Evolutionary conservation across 2,888 invertebrate species (phyloP), one percentile per base, ranked within the genome.

Genomic region (Calliphora vomitoria): DNA sequence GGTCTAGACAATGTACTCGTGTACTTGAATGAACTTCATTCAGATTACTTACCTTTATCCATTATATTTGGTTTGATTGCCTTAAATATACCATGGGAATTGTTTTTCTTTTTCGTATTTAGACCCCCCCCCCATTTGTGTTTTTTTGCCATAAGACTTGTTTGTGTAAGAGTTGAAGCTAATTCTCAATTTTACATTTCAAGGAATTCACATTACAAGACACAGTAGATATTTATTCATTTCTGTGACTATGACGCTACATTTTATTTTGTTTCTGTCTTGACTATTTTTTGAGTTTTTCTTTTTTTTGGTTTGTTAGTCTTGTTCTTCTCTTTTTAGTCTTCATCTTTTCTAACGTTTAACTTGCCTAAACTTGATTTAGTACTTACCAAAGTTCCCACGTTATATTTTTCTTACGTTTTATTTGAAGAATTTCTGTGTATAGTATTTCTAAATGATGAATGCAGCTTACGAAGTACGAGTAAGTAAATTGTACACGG

Each of bases 341-440:
- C 50, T 69, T 75, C n/a, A 50, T 47, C 31, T 53, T 58, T 76
- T 80, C 55, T 74, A 76, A 72, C 55, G 76, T 79, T 82, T 79
- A 64, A 64, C 41, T 68, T 64, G 58, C 82, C 86, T 74, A 82
- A 82, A 86, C 78, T 86, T 86, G 82, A 82, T 79, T 81, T 82
- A 79, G 79, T 86, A 79, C 78, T 55, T 44, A 20, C n/a, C 47
- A 55, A 82, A 79, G 82, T 86, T 86, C 86, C 86, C 86, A 86
- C 86, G 86, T 82, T 86, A 79, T 66, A 86, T 74, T 79, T 78
- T 78, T 35, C 47, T 47, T 60, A 47, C 35, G 55, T 71, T 60
- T 62, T 58, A 25, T 31, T 62, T 62, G 50, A 41, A 47, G 44
- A 5, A 74, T 47, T 66, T 18, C 3, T 58, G 25, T 55, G 18